Conservation (phyloP, 2,888 invertebrate genomes). For the Vannuccia rotundouncinata region DNA sequence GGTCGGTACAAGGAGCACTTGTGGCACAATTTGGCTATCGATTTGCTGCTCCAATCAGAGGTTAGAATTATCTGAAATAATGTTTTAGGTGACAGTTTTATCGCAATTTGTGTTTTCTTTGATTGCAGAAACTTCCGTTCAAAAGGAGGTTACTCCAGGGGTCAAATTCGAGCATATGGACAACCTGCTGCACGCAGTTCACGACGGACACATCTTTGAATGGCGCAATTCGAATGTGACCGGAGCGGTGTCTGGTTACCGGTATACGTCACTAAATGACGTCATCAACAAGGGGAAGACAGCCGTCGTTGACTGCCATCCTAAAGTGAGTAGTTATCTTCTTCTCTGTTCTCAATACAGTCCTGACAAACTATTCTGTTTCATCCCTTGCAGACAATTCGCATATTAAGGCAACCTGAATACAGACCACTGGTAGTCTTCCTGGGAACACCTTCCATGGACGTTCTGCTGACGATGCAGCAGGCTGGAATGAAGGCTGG, state of each 20-base stretch:
- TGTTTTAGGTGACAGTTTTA: too few species aligned
- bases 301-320: neutral
- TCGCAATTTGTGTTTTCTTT: too few species aligned
- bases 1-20: neutral
- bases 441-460: too few species aligned
- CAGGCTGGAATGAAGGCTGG: too few species aligned
- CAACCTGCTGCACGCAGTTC: neutral
- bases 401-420: too few species aligned
- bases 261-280: neutral
- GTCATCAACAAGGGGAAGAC: neutral
- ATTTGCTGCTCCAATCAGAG: neutral
- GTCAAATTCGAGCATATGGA: neutral
- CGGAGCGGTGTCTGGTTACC: neutral
- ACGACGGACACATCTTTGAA: neutral
- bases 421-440: too few species aligned
- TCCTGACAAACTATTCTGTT: too few species aligned
- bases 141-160: neutral
- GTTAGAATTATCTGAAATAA: too few species aligned
- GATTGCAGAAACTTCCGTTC: neutral
- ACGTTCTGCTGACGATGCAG: too few species aligned
- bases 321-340: neutral
- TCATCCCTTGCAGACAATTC: too few species aligned
- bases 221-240: neutral
- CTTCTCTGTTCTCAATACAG: neutral
- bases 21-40: neutral